These are phyloP conservation scores for Panorpa germanica DNA, from an alignment of 2,888 invertebrate genomes.

Conservation along the genomic window DNA sequence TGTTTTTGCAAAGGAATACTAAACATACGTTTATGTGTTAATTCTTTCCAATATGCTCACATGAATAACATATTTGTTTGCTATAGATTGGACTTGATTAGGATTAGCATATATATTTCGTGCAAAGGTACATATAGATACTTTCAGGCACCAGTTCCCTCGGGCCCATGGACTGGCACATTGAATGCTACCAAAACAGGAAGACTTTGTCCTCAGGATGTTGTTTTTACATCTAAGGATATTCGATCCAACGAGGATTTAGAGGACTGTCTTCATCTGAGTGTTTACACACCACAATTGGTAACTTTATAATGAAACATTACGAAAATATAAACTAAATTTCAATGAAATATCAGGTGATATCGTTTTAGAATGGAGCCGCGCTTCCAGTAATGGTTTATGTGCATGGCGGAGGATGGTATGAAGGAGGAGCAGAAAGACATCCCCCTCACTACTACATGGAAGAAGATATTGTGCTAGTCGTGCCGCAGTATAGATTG, in stretches of 20 bases:
- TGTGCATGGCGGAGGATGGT: slow-evolving; percentile 24
- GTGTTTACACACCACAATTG: slow-evolving; percentile 20
- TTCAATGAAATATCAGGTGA: too few species aligned
- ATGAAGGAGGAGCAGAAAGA: slow-evolving; percentile 21
- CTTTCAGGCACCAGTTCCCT: slow-evolving; percentile 19
- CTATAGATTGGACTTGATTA: too few species aligned
- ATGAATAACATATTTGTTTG: too few species aligned
- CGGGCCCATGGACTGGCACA: slow-evolving; percentile 20
- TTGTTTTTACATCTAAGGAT: too few species aligned
- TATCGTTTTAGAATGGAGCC: slow-evolving; percentile 14
- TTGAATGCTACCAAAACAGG: slow-evolving; percentile 19
- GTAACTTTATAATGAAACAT: too few species aligned
- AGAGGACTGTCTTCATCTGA: slow-evolving; percentile 22
- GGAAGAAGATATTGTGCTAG: slow-evolving; percentile 27
- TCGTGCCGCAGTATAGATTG: slow-evolving; percentile 27
- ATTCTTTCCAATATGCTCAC: too few species aligned
- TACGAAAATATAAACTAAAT: too few species aligned
- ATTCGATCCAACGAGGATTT: slow-evolving; percentile 18
- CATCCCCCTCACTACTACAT: slow-evolving; percentile 24
- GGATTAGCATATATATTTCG: too few species aligned
- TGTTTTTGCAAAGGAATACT: too few species aligned
- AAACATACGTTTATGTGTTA: too few species aligned
- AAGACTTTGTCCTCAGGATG: slow-evolving; percentile 21
- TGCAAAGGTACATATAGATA: too few species aligned
- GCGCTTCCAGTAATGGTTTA: slow-evolving; percentile 23